Base-by-base conservation (phyloP, 2,888 invertebrate species). In the Xylophagus ater region DNA sequence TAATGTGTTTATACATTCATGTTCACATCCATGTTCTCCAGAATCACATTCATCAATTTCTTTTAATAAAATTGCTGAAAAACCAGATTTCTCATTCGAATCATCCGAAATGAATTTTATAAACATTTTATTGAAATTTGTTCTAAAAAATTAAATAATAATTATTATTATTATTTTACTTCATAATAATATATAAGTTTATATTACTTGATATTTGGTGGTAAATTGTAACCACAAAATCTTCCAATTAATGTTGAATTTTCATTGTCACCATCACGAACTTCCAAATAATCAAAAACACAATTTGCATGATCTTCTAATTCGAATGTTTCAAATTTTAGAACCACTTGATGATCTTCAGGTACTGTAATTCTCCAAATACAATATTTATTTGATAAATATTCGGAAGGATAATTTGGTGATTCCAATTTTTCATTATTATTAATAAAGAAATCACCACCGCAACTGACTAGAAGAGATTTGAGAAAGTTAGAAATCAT, bases 301-400 rank as follows among this genome's bases (percentile, higher is more conserved):
- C 98, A 98, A 51, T 87, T 90, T 63, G 98, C 97, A 58, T 97
- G 96, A 65, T 94, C 94, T 68, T 98, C 98, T 46, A 98, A 86
- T 71, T 97, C 96, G 63, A 98, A 97, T 1, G 93, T 90, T 57
- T 94, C 92, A 66, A 98, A 96, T 58, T 89, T 83, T 32, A 98
- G 71, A 37, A 63, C 65, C 34, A 74, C 73, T 65, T 85, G 83
- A 60, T 78, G 87, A 40, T 80, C 84, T 57, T 83, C 82, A 3
- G 93, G 90, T 0, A 96, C 96, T 1, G 88, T 83, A 23, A 98
- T 79, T 55, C 79, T 80, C 98, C 98, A 98, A 29, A 94, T 74
- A 60, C 97, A 98, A 51, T 93, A 88, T 57, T 96, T 94, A 58
- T 89, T 90, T 0, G 89, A 84, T 53, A 90, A 82, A 64, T 98